phyloP scores from a whole-genome alignment of 2,888 invertebrate genomes.

The Coenonympha glycerion region DNA sequence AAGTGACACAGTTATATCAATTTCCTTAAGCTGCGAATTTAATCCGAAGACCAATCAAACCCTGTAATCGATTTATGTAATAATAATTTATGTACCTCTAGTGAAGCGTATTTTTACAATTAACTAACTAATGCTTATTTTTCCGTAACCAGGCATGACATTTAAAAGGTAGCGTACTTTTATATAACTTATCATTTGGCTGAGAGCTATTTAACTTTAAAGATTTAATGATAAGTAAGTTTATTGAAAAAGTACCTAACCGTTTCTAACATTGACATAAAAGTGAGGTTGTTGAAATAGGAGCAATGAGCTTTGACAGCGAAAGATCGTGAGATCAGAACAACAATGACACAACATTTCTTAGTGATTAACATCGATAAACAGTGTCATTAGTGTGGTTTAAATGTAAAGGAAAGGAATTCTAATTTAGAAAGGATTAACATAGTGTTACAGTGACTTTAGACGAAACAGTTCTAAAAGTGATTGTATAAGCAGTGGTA shows the following conservation, averaged over 20 bases:
- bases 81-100: slow-evolving; percentile 12
- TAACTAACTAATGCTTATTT: slow-evolving; percentile 5
- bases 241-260: slow-evolving; percentile 9
- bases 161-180: slow-evolving; percentile 9
- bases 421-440: slow-evolving; percentile 23
- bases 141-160: slow-evolving; percentile 7
- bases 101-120: slow-evolving; percentile 9
- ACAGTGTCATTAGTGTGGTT: slow-evolving; percentile 26
- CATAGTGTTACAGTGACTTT: slow-evolving; percentile 14
- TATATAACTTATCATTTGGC: slow-evolving; percentile 10
- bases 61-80: slow-evolving; percentile 15
- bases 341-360: slow-evolving; percentile 17
- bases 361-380: slow-evolving; percentile 2
- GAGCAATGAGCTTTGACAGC: slow-evolving; percentile 32
- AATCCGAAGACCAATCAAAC: slow-evolving; percentile 21
- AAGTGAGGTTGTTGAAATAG: slow-evolving; percentile 16
- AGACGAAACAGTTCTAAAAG: slow-evolving; percentile 20
- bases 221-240: slow-evolving; percentile 7
- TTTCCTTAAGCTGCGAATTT: slow-evolving; percentile 13
- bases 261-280: slow-evolving; percentile 4
- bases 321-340: slow-evolving; percentile 30
- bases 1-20: background rate
- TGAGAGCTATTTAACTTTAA: slow-evolving; percentile 1
- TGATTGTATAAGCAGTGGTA: slow-evolving; percentile 30
- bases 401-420: slow-evolving; percentile 14